A percentile compares a stretch with the other conserved stretches of the same genome.
These are phyloP conservation scores for Hypercompe scribonia DNA, from an alignment of 2,888 invertebrate genomes.

Conservation along the genomic window DNA sequence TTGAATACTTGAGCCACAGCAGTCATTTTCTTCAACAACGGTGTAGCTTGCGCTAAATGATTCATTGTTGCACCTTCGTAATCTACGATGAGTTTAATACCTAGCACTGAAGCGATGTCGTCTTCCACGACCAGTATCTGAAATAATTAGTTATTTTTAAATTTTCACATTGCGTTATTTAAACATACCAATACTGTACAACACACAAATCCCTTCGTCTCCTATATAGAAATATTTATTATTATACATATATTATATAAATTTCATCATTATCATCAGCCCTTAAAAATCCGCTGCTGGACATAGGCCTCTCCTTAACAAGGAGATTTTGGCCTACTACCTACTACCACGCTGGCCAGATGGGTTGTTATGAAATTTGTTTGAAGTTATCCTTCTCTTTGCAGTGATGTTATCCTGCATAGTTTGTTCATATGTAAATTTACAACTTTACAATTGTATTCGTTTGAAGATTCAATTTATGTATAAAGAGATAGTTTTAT, in stretches of 20 bases:
- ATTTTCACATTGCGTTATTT: no score
- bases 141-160: conserved; percentile 32
- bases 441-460: not conserved
- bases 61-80: conserved; percentile 79
- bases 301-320: no score
- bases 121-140: conserved; percentile 88
- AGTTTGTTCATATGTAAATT: no score
- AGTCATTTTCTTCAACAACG: conserved; percentile 87
- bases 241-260: not conserved
- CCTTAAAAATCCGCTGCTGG: no score
- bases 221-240: not conserved
- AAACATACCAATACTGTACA: not conserved
- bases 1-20: conserved; percentile 72
- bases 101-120: conserved; percentile 86
- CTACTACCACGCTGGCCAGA: no score
- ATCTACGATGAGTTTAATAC: conserved; percentile 78
- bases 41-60: conserved; percentile 88
- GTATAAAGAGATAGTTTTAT: no score
- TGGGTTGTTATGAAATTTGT: no score
- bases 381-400: no score
- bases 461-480: no score
- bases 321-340: no score
- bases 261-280: no score
- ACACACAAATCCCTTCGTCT: not conserved
- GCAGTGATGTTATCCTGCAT: no score